Base-by-base conservation (phyloP, 2,113 vertebrate genomes). In the Anthoscopus minutus region DNA sequence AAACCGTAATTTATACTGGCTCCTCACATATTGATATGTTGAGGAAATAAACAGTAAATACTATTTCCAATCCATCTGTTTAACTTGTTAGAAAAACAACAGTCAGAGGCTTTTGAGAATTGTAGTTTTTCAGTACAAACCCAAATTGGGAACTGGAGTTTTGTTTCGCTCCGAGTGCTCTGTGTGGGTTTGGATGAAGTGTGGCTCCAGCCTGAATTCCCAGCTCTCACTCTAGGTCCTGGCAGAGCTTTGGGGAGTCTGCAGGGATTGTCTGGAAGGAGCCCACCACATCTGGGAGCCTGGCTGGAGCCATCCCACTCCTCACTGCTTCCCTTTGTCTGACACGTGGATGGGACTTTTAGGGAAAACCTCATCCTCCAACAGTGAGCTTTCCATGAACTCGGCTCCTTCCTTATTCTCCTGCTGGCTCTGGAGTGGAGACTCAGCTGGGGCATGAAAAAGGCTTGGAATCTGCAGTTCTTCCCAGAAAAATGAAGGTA, bases 41-140 rank as follows among this genome's bases (percentile, higher is more conserved):
- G 97, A 97, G 94, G 97, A 98, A 98, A 98, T 98, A 98, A 98
- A 97, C 97, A 98, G 96, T 96, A 98, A 98, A 97, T 97, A 98
- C 96, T 97, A 97, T 95, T 98, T 98, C 97, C 97, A 97, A 97
- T 97, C 97, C 98, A 98, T 98, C 98, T 98, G 97, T 94, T 97
- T 95, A 94, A 92, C 96, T 97, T 96, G 97, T 96, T 97, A 97
- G 90, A 95, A 95, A 97, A 96, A 97, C 96, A 96, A 92, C 73
- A 91, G 96, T 97, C 97, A 97, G 96, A 97, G 96, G 96, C 96
- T 98, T 97, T 96, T 86, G 73, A 89, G 96, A 96, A 96, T 71
- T 93, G 87, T 95, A 83, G 86, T 78, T 72, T 88, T 54, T 60
- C 69, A 82, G 57, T 48, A 48, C 67, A 73, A 89, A 95, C 62